Conservation (phyloP, 2,113 vertebrate species). For the Oreochromis aureus region DNA sequence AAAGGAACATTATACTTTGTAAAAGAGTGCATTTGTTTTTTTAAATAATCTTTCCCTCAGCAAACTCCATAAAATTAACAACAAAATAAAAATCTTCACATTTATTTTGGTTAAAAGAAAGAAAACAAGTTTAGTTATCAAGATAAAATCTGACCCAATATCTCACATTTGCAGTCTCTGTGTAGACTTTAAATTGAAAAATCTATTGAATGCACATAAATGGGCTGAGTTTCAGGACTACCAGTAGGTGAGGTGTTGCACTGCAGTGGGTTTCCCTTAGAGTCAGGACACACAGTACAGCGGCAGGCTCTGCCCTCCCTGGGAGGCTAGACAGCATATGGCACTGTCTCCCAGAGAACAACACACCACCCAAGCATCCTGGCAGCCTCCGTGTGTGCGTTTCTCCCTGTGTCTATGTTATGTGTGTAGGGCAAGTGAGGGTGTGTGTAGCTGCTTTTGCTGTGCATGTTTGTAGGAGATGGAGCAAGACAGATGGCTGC, state of each 20-base stretch:
- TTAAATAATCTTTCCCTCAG: not conserved
- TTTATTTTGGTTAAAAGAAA: not conserved
- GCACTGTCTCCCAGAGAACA: slow-evolving; percentile 70
- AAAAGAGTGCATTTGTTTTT: not conserved
- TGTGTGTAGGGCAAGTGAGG: not conserved
- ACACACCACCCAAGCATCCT: slow-evolving; percentile 63
- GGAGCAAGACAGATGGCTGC: slow-evolving; percentile 1
- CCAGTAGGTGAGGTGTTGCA: not conserved
- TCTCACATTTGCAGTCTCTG: not conserved
- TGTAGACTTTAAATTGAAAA: not conserved
- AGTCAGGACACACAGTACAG: slow-evolving; percentile 28
- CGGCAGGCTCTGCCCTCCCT: slow-evolving; percentile 39
- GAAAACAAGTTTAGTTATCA: not conserved
- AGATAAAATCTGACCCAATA: not conserved
- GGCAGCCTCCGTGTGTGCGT: slow-evolving; percentile 39
- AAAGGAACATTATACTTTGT: not conserved
- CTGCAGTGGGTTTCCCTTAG: slow-evolving; percentile 13
- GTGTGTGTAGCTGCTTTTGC: not conserved
- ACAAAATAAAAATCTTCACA: not conserved
- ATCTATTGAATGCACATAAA: not conserved
- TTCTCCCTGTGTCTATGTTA: not conserved
- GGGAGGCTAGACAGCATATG: slow-evolving; percentile 78
- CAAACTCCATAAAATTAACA: not conserved
- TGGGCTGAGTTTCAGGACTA: not conserved
- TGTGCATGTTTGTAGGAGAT: slow-evolving; percentile 12